phyloP scores from a whole-genome alignment of 1,140 invertebrate genomes.

The Lepidurus couesii region DNA sequence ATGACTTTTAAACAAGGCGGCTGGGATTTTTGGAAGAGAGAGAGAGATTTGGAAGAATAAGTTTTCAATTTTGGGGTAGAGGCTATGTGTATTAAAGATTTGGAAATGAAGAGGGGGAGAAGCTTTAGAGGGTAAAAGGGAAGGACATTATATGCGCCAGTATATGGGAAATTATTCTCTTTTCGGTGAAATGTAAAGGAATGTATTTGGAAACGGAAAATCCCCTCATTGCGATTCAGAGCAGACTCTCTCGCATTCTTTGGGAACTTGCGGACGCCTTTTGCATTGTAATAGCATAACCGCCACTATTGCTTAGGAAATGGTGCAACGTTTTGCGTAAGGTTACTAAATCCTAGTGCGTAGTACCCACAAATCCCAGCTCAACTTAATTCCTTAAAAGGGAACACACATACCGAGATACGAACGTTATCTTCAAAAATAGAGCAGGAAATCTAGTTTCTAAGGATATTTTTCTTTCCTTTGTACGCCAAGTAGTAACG shows the following conservation, averaged over 20 bases:
- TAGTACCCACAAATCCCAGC: neutral
- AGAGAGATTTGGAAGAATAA: neutral
- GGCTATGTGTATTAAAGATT: neutral
- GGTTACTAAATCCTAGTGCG: neutral
- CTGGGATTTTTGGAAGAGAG: no score
- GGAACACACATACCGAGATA: no score
- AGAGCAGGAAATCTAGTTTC: no score
- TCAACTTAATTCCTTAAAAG: neutral
- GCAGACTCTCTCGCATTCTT: conserved; percentile 6
- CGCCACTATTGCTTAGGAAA: neutral
- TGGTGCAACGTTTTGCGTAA: conserved; percentile 5
- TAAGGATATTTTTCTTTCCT: no score
- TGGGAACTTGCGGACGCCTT: neutral
- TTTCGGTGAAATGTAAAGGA: conserved; percentile 6
- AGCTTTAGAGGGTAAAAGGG: no score
- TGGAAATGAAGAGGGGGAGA: no score
- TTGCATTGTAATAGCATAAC: neutral
- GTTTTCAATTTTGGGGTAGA: neutral
- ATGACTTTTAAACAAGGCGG: neutral
- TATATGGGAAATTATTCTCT: neutral
- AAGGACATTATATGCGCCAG: no score
- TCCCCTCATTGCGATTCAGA: conserved; percentile 21
- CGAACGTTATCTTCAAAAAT: no score
- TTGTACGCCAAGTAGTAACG: no score
- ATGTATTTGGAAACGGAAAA: conserved; percentile 22